These are phyloP conservation scores for Catharus bicknelli DNA, from an alignment of 2,113 vertebrate species.

Conservation along the genomic window DNA sequence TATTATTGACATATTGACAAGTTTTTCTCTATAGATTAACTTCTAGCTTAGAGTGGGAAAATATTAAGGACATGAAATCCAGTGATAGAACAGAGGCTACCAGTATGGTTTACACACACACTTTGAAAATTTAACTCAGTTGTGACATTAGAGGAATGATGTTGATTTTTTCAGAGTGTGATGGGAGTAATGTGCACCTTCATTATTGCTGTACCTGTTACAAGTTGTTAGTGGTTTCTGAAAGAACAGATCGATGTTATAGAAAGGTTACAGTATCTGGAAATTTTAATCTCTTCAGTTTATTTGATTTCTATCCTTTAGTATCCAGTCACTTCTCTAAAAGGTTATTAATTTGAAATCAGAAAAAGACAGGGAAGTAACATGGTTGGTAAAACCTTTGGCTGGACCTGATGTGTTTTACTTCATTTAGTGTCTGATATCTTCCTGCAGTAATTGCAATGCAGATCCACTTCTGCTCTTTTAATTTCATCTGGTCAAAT, in stretches of 20 bases:
- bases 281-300: neutral
- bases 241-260: neutral
- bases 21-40: neutral
- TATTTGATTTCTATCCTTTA: neutral
- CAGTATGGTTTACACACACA: neutral
- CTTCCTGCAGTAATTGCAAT: neutral
- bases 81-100: neutral
- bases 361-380: neutral
- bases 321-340: neutral
- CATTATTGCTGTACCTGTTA: neutral
- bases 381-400: neutral
- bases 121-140: neutral
- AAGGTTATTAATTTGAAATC: neutral
- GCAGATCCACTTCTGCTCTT: neutral
- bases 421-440: neutral
- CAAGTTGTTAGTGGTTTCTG: constrained; percentile 7
- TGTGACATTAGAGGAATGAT: neutral
- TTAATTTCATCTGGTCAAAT: neutral
- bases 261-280: neutral
- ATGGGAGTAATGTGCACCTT: neutral
- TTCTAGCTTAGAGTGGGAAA: neutral
- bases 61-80: neutral
- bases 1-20: neutral
- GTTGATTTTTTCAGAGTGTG: neutral
- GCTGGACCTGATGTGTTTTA: neutral